phyloP scores from a whole-genome alignment of 1,140 invertebrate genomes.

The Pantala flavescens region DNA sequence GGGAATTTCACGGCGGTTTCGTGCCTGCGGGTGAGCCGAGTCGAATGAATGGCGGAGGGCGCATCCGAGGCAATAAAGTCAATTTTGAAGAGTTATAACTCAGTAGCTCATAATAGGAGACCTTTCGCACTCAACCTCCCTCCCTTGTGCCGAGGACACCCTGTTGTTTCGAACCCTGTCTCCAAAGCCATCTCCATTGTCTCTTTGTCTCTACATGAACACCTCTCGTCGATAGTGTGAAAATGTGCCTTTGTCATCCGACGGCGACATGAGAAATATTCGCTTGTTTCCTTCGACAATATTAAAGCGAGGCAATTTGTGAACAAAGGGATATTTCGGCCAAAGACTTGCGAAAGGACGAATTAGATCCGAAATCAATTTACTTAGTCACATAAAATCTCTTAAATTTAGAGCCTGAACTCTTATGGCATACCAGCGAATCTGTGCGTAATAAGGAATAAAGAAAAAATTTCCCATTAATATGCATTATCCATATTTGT shows the following conservation, averaged over 20 bases:
- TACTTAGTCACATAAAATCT: no score
- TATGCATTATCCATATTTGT: no score
- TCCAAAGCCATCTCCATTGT: neutral
- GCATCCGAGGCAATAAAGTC: neutral
- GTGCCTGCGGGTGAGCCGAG: neutral
- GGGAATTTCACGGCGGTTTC: no score
- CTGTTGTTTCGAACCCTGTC: neutral
- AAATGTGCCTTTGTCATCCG: neutral
- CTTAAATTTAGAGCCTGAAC: no score
- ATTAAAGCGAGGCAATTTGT: no score
- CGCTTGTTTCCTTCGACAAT: neutral
- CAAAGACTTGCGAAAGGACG: no score
- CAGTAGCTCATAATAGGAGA: neutral
- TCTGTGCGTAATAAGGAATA: no score
- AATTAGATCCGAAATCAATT: no score
- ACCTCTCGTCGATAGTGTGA: neutral
- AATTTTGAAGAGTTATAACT: slow-evolving; percentile 8
- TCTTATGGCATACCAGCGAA: no score
- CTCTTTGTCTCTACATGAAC: neutral
- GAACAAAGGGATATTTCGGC: no score
- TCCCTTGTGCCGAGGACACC: neutral
- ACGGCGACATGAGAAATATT: neutral
- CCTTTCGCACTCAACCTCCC: neutral
- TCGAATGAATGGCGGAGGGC: neutral
- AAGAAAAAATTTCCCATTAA: no score